Conservation (phyloP, 2,113 vertebrate species). For the Pandion haliaetus region DNA sequence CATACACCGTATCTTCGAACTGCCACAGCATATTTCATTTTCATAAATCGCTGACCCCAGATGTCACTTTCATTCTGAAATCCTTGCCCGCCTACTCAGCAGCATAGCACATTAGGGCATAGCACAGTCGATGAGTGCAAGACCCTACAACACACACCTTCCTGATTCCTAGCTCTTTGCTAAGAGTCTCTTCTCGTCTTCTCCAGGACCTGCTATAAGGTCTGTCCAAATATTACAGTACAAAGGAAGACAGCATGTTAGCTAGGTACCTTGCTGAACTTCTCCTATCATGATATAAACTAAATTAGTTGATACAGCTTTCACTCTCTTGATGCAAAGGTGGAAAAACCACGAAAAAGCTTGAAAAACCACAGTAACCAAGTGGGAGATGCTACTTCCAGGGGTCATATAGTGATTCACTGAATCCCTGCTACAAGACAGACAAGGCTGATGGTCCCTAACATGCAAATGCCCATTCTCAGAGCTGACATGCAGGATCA, state of each 20-base stretch:
- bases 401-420: neutral
- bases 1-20: neutral
- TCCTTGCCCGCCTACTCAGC: neutral
- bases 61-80: neutral
- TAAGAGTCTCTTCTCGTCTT: neutral
- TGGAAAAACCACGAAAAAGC: neutral
- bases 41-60: constrained; percentile 7
- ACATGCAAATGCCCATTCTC: neutral
- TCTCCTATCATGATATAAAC: neutral
- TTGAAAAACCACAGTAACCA: neutral
- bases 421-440: neutral
- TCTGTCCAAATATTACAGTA: neutral
- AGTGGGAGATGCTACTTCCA: neutral
- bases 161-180: neutral
- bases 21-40: neutral
- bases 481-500: neutral
- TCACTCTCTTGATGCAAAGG: neutral
- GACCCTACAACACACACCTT: neutral
- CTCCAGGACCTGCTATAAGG: neutral
- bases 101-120: neutral
- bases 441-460: neutral
- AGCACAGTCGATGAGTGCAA: neutral
- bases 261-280: neutral
- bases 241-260: neutral
- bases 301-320: neutral